Base-by-base conservation (phyloP, 2,113 vertebrate species). In the Anolis carolinensis region DNA sequence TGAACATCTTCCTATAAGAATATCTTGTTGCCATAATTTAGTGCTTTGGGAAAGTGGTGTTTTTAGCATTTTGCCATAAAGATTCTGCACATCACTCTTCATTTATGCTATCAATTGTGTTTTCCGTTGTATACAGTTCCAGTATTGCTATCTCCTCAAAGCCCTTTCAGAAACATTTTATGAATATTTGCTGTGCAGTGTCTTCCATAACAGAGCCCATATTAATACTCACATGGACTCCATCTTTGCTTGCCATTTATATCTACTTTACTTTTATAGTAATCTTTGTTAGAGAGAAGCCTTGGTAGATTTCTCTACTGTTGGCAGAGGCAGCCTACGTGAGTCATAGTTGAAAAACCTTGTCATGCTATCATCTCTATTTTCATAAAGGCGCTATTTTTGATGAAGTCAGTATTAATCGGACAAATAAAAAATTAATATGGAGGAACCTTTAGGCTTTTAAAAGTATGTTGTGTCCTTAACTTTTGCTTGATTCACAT, bases 161-260 rank as follows among this genome's bases (percentile, higher is more conserved):
- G 55, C 20, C 84, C 87, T 81, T 91, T 85, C 74, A 20, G 85
- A 79, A 65, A 78, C 83, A 76, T 50, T 70, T 92, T 73, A 73
- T 81, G 1, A 74, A 52, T 86, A 92, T 89, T 7, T 18, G 8
- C 44, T 84, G 67, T 74, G n/a, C 67, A 90, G 11, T 21, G 20
- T 2, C 67, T 71, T 82, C 75, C 86, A 86, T 89, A 76, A 79
- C 76, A 89, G 86, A 63, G 87, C 79, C 83, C 25, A 32, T 50
- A 90, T 74, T 82, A 90, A 74, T 78, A 39, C 27, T 87, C 48
- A 87, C 89, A 68, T 84, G 71, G 83, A 82, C 62, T 93, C 71
- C 83, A 89, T 70, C 80, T 68, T 85, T 88, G n/a, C 83, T 82
- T 85, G 3, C 87, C 79, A 82, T 87, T 79, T 91, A 63, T 36